Base-by-base conservation (phyloP, 2,113 vertebrate genomes). In the Sinocyclocheilus anshuiensis region DNA sequence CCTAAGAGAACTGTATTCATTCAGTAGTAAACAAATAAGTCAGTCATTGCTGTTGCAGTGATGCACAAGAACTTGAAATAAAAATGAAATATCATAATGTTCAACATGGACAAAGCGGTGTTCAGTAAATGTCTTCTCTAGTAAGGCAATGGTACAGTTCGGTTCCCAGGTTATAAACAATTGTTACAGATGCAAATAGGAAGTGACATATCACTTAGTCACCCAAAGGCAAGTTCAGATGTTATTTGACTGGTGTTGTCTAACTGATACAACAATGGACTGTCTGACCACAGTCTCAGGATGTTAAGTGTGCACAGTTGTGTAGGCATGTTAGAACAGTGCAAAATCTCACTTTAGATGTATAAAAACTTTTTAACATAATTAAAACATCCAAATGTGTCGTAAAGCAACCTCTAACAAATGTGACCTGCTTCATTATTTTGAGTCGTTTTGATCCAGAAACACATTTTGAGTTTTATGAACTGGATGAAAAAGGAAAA, bases 101-200 rank as follows among this genome's bases (percentile, higher is more conserved):
- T 63, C 8, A 53, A 50, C 26, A 12, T n/a, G 8, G 2, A 55
- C 22, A 53, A 53, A 53, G 10, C 3, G 5, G 22, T 63, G 84
- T 61, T 75, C 57, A 80, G 81, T 84, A 61, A 29, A 75, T 79
- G 53, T 83, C 72, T 84, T 71, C 57, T 80, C n/a, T 61, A 22
- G n/a, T 29, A 29, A 50, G 16, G 33, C 78, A 77, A n/a, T 33
- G 61, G 42, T 55, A 22, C 24, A 77, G 24, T 65, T 88, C 9
- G 77, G 57, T 75, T 77, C 22, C 71, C 72, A 88, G 76, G 76
- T 84, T 75, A 86, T 71, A 78, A 86, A 77, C 59, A 79, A 24
- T 63, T 45, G 65, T 69, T 78, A 75, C 16, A 67, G 84, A 88
- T 84, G 78, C 81, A 59, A 63, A 88, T 55, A 76, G 74, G 39